phyloP scores from a whole-genome alignment of 1,140 invertebrate genomes.

The Nylanderia fulva region DNA sequence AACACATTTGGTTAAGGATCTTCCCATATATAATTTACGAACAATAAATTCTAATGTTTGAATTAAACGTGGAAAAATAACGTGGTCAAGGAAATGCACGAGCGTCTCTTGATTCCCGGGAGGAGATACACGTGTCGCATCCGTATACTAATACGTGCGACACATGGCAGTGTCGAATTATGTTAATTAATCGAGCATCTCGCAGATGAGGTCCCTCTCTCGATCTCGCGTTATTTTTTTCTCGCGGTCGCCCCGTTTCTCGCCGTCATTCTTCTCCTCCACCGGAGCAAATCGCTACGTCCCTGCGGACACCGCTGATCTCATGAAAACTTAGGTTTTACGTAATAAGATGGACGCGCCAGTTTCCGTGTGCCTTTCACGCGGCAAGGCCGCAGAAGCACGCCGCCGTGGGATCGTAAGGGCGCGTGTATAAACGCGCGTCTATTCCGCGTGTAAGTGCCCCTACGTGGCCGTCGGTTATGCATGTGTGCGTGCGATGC shows the following conservation, averaged over 20 bases:
- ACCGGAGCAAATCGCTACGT: slow-evolving; percentile 49
- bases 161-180: not conserved
- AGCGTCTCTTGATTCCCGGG: not conserved
- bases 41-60: not conserved
- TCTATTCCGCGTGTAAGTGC: slow-evolving; percentile 64
- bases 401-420: slow-evolving; percentile 76
- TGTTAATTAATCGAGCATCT: slow-evolving; percentile 18
- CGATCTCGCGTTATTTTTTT: not conserved
- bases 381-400: slow-evolving; percentile 79
- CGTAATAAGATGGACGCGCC: slow-evolving; percentile 81
- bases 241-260: not conserved
- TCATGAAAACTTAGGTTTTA: slow-evolving; percentile 80
- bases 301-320: slow-evolving; percentile 63
- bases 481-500: slow-evolving; percentile 21
- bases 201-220: not conserved
- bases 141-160: not conserved
- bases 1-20: not conserved
- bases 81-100: not conserved
- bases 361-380: slow-evolving; percentile 82
- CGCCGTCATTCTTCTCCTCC: slow-evolving; percentile 1
- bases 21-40: not conserved
- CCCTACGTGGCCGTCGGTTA: slow-evolving; percentile 64
- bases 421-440: slow-evolving; percentile 74
- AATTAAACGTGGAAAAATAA: slow-evolving; percentile 13
- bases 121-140: slow-evolving; percentile 5